phyloP scores from a whole-genome alignment of 2,888 invertebrate genomes.

The Plemyria rubiginata region DNA sequence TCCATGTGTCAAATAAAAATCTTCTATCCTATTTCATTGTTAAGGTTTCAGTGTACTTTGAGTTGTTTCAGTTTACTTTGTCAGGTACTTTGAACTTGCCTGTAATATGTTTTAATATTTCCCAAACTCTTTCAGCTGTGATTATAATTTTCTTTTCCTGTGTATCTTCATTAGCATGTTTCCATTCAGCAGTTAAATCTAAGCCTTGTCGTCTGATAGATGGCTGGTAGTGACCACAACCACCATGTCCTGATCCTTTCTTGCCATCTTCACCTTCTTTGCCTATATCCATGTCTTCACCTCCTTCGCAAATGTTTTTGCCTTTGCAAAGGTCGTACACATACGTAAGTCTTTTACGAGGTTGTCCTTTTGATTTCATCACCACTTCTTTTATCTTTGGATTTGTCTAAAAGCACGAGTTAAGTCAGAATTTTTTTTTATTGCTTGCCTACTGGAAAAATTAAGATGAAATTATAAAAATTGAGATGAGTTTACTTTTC shows the following conservation, averaged over 20 bases:
- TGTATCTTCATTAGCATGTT: constrained; percentile 98
- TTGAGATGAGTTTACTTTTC: not conserved
- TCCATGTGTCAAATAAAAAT: too few relatives aligned
- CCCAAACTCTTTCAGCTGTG: constrained; percentile 98
- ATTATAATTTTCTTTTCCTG: constrained; percentile 98
- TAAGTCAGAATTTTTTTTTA: not conserved
- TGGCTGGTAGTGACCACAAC: constrained; percentile 99
- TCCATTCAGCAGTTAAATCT: constrained; percentile 99
- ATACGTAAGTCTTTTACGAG: constrained; percentile 96
- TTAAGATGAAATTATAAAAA: too few relatives aligned
- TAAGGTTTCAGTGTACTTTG: too few relatives aligned
- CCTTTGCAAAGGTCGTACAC: constrained; percentile 99
- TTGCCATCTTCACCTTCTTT: constrained; percentile 89
- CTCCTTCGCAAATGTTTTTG: constrained; percentile 99
- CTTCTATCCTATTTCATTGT: too few relatives aligned
- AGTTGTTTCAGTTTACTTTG: too few relatives aligned
- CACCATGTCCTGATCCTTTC: constrained; percentile 91
- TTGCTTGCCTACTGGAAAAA: not conserved
- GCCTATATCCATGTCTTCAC: constrained; percentile 97
- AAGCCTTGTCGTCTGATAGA: constrained; percentile 94
- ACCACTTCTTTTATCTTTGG: constrained; percentile 97
- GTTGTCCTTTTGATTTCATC: constrained; percentile 98
- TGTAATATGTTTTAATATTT: constrained; percentile 97
- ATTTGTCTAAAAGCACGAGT: constrained; percentile 87
- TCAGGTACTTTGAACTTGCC: constrained; percentile 59